Evolutionary conservation across 2,888 invertebrate species (phyloP), one percentile per base, ranked within the genome.

Genomic region (Nomada flava): DNA sequence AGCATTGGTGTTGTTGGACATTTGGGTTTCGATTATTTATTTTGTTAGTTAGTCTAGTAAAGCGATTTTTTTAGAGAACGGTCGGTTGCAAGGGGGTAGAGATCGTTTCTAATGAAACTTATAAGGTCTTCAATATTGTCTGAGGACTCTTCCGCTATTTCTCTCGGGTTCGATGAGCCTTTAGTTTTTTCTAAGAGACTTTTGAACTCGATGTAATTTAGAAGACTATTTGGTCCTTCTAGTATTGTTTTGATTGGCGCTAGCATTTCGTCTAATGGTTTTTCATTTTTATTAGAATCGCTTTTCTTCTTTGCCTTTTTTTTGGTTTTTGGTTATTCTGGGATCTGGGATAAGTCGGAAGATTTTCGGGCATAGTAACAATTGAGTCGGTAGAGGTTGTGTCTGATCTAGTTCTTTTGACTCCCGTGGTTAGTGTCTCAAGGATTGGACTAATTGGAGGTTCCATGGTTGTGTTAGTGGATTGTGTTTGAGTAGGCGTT

Each of bases 201-300:
- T 57, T 59, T 69, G 42, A 59, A 57, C 42, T 57, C 26, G 3
- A 55, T 7, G 53, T 23, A 42, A 23, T 47, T 57, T 23, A 69
- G 15, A 9, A 18, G 29, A 20, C 20, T 44, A 7, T 18, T 13
- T 2, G 44, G 23, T 23, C 44, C 3, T n/a, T 59, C 20, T 1
- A 59, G 26, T 15, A 36, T 20, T 44, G 26, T 18, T 29, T 59
- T 59, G 0, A 15, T 10, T 13, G 29, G 59, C 4, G 26, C 26
- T 59, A 26, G 3, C 59, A 26, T 59, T 52, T 52, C 52, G 10
- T 52, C 52, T 15, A 52, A n/a, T 26, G 29, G 29, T 13, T 59
- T 26, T 59, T 59, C 29, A 15, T 26, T 29, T 29, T 29, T 13
- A 13, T 2, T 11, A 26, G 55, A 23, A 0, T 11, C 11, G 1